phyloP scores from a whole-genome alignment of 1,140 invertebrate species.

The Arion vulgaris region DNA sequence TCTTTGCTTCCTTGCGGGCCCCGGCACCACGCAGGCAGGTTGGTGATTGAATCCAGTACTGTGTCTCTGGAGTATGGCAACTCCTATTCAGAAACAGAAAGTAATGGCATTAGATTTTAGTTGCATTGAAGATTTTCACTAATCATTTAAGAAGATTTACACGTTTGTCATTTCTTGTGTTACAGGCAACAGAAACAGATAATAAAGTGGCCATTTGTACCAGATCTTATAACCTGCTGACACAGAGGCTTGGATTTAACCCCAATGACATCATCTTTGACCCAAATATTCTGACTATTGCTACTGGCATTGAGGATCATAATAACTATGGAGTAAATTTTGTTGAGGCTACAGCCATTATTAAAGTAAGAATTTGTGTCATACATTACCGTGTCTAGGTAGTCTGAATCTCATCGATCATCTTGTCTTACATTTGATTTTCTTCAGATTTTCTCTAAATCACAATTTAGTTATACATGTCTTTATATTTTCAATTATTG shows the following conservation, averaged over 20 bases:
- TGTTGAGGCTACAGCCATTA: slow-evolving; percentile 75
- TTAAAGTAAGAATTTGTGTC: slow-evolving; percentile 73
- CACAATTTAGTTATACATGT: background rate
- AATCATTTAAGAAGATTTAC: no score
- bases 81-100: no score
- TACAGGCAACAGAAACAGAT: slow-evolving; percentile 74
- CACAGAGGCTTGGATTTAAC: slow-evolving; percentile 75
- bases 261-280: slow-evolving; percentile 80
- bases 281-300: slow-evolving; percentile 80
- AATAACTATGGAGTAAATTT: slow-evolving; percentile 77
- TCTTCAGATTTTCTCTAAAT: background rate
- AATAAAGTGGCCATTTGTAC: slow-evolving; percentile 77
- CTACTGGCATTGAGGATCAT: slow-evolving; percentile 80
- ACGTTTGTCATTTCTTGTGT: background rate
- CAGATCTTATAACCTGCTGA: slow-evolving; percentile 76
- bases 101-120: no score
- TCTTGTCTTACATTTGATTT: no score
- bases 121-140: no score
- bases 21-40: no score
- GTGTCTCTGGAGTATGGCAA: no score
- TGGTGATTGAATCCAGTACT: no score
- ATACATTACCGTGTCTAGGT: background rate
- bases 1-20: no score
- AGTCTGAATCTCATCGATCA: background rate
- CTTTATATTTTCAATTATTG: no score